Evolutionary conservation across 1,140 invertebrate genomes (phyloP), one percentile per base, ranked within the genome.

Genomic region (Trichonephila clavata): DNA sequence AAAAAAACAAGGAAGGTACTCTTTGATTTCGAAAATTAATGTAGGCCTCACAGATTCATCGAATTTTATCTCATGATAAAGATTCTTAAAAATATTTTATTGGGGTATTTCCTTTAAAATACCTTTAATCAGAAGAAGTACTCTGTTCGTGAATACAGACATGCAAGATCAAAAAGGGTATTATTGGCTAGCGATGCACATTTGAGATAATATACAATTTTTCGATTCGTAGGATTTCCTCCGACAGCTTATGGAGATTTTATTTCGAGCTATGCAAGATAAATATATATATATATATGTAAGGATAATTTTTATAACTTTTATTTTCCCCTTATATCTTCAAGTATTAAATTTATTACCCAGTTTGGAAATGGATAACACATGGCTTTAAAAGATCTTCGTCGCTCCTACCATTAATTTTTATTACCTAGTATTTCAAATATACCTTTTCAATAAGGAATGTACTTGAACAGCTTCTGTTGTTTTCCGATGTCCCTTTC

Each of bases 131-230:
- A 39, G 6, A n/a, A 43, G 24, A 77, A 27, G 14, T 10, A 14
- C n/a, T 27, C 8, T 16, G 14, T 0, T 27, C 8, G 71, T 77
- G 32, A 77, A 77, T 39, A 32, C 24, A 24, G n/a, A 77, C 24
- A 77, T 0, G 16, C 71, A 77, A 32, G 32, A 77, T 39, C 6
- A 77, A 24, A 24, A 77, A 16, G 24, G n/a, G 32, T 32, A 8
- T 77, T 24, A 77, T 16, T 77, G 1, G 71, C 8, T 3, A 24
- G 7, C n/a, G 14, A 1, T 77, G 24, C 32, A 77, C 24, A 39
- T 77, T 77, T 24, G 24, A 77, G 71, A 77, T 77, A n/a, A 77
- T 77, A 24, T 77, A 77, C 24, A 77, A 32, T 77, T 16, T 43
- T 77, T 43, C 43, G 43, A 43, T 4, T 43, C 43, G 43, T 77